These are phyloP conservation scores for Drosophila maculinotata DNA, from an alignment of 2,888 invertebrate genomes.

Conservation along the genomic window DNA sequence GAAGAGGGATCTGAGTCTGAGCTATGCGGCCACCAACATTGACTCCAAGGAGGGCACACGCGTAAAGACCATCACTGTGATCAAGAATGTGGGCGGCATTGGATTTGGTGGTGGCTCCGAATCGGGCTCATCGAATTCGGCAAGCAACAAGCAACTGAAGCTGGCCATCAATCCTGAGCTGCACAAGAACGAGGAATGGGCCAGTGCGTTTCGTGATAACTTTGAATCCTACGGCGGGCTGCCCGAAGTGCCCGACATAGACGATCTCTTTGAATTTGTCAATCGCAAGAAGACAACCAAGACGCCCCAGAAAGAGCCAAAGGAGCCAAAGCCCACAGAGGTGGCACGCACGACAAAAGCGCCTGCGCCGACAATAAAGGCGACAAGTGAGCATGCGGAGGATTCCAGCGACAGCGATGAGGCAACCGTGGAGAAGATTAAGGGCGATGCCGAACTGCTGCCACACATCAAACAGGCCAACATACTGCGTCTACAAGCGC, in stretches of 20 bases:
- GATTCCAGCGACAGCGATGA: slow-evolving; percentile 57
- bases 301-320: slow-evolving; percentile 31
- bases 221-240: slow-evolving; percentile 82
- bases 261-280: slow-evolving; percentile 83
- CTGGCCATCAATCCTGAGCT: slow-evolving; percentile 81
- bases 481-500: slow-evolving; percentile 67
- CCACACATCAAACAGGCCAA: slow-evolving; percentile 69
- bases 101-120: slow-evolving; percentile 52
- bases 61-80: slow-evolving; percentile 84
- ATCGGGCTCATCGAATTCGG: slow-evolving; percentile 31
- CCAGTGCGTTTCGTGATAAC: slow-evolving; percentile 83
- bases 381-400: slow-evolving; percentile 41
- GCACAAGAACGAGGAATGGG: slow-evolving; percentile 83
- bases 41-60: slow-evolving; percentile 84
- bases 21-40: slow-evolving; percentile 84
- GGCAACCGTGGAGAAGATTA: slow-evolving; percentile 79
- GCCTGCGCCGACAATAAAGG: slow-evolving; percentile 40
- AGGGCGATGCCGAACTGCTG: slow-evolving; percentile 83
- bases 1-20: slow-evolving; percentile 84
- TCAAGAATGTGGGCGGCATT: slow-evolving; percentile 82
- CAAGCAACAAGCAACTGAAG: slow-evolving; percentile 59
- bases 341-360: slow-evolving; percentile 32
- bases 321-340: slow-evolving; percentile 28
- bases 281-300: slow-evolving; percentile 70
- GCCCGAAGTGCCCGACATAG: slow-evolving; percentile 84